These are phyloP conservation scores for Ryuthela nishihirai DNA, from an alignment of 2,888 invertebrate genomes.

Conservation along the genomic window DNA sequence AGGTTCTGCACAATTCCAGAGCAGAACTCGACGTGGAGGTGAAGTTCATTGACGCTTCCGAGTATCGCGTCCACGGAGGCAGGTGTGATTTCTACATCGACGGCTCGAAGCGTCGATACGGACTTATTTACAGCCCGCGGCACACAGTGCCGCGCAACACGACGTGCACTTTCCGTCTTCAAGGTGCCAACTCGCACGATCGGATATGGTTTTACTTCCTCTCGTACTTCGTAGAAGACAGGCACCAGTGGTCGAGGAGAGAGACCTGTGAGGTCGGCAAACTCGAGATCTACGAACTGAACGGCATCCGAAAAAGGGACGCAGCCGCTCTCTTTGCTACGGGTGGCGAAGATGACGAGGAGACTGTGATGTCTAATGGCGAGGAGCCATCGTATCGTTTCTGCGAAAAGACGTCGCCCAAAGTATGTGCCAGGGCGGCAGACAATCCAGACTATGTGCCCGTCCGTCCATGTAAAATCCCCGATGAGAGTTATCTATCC, in stretches of 20 bases:
- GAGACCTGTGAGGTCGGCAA: conserved; percentile 41
- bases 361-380: not conserved
- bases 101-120: conserved; percentile 29
- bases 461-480: conserved; percentile 44
- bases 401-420: conserved; percentile 45
- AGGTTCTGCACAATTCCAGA: conserved; percentile 68
- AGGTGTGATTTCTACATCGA: conserved; percentile 37
- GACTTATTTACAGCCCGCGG: conserved; percentile 33
- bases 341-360: conserved; percentile 14
- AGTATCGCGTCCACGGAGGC: conserved; percentile 43
- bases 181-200: conserved; percentile 50
- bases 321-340: conserved; percentile 20
- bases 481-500: conserved; percentile 71
- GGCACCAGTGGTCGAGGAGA: conserved; percentile 39
- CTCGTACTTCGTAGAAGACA: conserved; percentile 71
- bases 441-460: conserved; percentile 43
- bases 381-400: conserved; percentile 59
- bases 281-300: conserved; percentile 39
- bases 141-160: conserved; percentile 74
- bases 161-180: conserved; percentile 74
- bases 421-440: conserved; percentile 44
- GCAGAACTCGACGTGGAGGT: conserved; percentile 76
- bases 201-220: conserved; percentile 81
- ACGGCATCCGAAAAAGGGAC: conserved; percentile 10
- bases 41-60: conserved; percentile 63